These are phyloP conservation scores for Microtus obscurus DNA, from an alignment of 2,797 vertebrate genomes.

Conservation along the genomic window DNA sequence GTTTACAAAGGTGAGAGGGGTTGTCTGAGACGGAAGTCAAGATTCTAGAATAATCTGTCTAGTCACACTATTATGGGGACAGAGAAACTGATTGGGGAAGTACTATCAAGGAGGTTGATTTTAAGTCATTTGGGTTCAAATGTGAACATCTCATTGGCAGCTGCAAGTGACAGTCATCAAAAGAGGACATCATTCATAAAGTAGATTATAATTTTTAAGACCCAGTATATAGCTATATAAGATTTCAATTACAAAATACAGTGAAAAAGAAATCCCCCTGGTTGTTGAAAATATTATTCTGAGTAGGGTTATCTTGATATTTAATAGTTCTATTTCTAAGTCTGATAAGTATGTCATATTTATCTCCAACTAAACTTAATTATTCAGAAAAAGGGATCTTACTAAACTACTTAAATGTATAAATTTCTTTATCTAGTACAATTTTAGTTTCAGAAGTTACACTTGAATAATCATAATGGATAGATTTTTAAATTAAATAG, in stretches of 20 bases:
- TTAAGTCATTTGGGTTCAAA: background rate
- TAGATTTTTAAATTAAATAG: slow-evolving; percentile 37
- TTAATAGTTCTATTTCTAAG: background rate
- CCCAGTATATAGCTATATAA: background rate
- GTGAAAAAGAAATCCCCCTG: background rate
- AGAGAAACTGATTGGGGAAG: background rate
- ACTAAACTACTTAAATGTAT: background rate
- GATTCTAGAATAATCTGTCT: background rate
- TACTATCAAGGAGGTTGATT: background rate
- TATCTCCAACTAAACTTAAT: slow-evolving; percentile 8
- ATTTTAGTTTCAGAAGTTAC: background rate
- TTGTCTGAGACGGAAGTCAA: background rate
- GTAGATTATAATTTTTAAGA: background rate
- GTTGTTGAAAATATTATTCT: background rate
- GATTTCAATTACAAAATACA: background rate
- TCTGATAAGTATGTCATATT: slow-evolving; percentile 16
- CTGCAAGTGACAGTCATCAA: background rate
- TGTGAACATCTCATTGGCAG: background rate
- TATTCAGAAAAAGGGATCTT: background rate
- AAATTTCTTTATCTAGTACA: background rate
- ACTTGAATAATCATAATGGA: background rate
- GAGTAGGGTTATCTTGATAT: background rate
- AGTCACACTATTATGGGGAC: background rate
- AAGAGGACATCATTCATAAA: background rate
- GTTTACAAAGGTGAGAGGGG: background rate